A percentile compares a stretch with the other conserved stretches of the same genome.
Conservation (phyloP, 1,140 invertebrate genomes). For the Belonocnema kinseyi region DNA sequence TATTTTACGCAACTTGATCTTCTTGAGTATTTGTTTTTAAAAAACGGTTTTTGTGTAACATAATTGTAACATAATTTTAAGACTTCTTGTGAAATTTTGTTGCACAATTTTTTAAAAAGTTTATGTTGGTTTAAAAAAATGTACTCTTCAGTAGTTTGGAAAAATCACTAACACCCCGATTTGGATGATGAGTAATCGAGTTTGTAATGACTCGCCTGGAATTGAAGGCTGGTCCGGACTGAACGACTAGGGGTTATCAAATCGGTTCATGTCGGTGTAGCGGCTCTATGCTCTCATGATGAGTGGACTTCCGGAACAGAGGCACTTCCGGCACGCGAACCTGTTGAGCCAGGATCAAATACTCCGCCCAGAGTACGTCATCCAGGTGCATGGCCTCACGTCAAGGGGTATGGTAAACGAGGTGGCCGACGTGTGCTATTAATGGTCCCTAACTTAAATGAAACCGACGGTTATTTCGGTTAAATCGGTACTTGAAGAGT, state of each 20-base stretch:
- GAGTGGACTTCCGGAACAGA: slow-evolving; percentile 67
- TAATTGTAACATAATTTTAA: no score
- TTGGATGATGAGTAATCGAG: no score
- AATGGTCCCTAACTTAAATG: background rate
- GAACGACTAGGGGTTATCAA: slow-evolving; percentile 35
- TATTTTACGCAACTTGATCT: no score
- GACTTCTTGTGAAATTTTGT: no score
- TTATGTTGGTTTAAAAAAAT: no score
- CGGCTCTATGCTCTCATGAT: slow-evolving; percentile 52
- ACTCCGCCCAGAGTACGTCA: slow-evolving; percentile 24
- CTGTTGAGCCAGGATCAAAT: slow-evolving; percentile 62
- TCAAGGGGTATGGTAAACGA: slow-evolving; percentile 15
- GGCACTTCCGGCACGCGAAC: slow-evolving; percentile 69
- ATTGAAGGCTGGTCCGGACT: background rate
- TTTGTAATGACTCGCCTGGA: no score
- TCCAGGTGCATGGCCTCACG: slow-evolving; percentile 15
- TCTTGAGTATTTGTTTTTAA: no score
- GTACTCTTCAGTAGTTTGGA: no score
- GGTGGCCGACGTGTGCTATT: background rate
- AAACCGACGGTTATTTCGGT: background rate
- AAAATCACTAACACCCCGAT: no score
- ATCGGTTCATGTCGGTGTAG: slow-evolving; percentile 47
- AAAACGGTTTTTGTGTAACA: no score
- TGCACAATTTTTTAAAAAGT: no score
- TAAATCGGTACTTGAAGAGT: background rate